These are phyloP conservation scores for Seriola aureovittata DNA, from an alignment of 2,113 vertebrate species.

Conservation along the genomic window DNA sequence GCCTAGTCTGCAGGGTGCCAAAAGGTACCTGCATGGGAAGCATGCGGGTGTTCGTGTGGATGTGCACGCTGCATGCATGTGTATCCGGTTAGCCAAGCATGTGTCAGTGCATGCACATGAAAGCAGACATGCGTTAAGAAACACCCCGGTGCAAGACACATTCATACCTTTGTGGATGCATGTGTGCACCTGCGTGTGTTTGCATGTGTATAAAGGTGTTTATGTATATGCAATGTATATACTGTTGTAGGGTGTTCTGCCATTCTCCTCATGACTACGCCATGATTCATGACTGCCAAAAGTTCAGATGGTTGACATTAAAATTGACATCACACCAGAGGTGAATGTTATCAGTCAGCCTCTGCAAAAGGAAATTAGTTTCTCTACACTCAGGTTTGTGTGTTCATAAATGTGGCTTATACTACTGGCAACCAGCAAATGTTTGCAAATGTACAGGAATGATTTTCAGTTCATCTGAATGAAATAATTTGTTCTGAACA, in stretches of 20 bases:
- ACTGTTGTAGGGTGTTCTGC: conserved; percentile 20
- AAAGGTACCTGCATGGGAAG: conserved; percentile 62
- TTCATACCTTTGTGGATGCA: neutral
- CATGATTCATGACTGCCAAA: conserved; percentile 55
- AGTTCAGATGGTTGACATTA: conserved; percentile 69
- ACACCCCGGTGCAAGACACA: neutral
- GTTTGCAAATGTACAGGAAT: conserved; percentile 73
- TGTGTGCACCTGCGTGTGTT: neutral
- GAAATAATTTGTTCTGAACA: conserved; percentile 76
- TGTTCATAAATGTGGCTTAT: conserved; percentile 38
- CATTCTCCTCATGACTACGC: conserved; percentile 32
- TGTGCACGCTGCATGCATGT: conserved; percentile 27
- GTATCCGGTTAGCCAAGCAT: conserved; percentile 64
- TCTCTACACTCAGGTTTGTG: conserved; percentile 18
- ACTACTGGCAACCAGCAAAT: conserved; percentile 58
- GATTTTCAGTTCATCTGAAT: conserved; percentile 70
- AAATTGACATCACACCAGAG: conserved; percentile 63
- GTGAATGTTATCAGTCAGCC: conserved; percentile 67
- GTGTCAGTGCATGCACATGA: conserved; percentile 56
- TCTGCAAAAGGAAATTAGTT: conserved; percentile 42
- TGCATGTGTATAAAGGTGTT: conserved; percentile 3
- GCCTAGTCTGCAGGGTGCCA: conserved; percentile 76
- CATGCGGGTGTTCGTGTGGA: conserved; percentile 37
- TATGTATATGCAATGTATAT: conserved; percentile 1
- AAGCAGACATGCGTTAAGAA: conserved; percentile 3